Percentiles rank a stretch among this genome's conserved stretches.
phyloP scores from a whole-genome alignment of 2,113 vertebrate genomes.

The Tylochromis polylepis region DNA sequence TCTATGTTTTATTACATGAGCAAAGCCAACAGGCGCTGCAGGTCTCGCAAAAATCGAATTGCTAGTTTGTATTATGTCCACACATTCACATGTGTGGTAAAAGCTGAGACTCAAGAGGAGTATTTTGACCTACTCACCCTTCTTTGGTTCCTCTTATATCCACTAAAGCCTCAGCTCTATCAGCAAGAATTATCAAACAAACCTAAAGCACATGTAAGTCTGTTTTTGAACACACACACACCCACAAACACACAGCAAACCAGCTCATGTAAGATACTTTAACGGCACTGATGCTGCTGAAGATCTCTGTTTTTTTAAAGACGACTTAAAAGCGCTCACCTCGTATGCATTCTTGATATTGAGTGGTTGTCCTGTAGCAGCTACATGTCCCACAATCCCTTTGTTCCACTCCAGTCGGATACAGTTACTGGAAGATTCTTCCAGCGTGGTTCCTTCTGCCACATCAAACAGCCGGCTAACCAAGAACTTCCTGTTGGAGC shows the following conservation, averaged over 20 bases:
- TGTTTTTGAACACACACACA: neutral
- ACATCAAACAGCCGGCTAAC: constrained; percentile 93
- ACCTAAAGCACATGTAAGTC: neutral
- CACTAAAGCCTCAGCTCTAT: neutral
- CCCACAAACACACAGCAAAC: neutral
- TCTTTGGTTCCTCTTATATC: neutral
- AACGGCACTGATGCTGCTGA: neutral
- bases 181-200: neutral
- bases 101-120: neutral
- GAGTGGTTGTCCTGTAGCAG: constrained; percentile 86
- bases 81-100: neutral
- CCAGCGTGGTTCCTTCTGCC: constrained; percentile 92
- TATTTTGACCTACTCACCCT: neutral
- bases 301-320: neutral
- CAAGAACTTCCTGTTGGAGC: constrained; percentile 92
- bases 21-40: neutral
- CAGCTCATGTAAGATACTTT: neutral
- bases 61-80: neutral
- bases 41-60: rapidly evolving
- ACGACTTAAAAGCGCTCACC: constrained; percentile 66
- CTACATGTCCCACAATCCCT: constrained; percentile 96
- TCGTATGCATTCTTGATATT: constrained; percentile 96
- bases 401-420: constrained; percentile 97
- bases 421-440: constrained; percentile 89
- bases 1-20: neutral